A percentile compares a stretch with the other conserved stretches of the same genome.
Conservation (phyloP, 2,113 vertebrate genomes). For the Galeopterus variegatus region DNA sequence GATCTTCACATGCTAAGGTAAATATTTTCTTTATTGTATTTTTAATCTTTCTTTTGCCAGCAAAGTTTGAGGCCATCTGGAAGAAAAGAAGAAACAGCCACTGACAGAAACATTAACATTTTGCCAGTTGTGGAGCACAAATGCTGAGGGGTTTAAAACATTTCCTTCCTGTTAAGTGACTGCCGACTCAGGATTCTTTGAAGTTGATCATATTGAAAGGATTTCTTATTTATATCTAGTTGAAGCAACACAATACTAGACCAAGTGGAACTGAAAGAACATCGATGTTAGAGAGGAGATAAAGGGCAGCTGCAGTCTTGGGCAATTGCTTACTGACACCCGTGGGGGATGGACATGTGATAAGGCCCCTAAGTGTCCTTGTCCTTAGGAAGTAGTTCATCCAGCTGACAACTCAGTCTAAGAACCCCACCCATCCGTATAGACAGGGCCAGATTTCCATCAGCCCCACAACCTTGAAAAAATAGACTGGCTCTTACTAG, state of each 20-base stretch:
- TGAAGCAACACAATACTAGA: background rate
- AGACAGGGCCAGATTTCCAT: background rate
- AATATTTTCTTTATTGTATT: background rate
- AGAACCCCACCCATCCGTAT: background rate
- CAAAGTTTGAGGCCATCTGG: background rate
- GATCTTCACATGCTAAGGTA: background rate
- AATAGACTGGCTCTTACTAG: background rate
- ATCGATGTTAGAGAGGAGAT: background rate
- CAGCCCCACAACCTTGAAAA: background rate
- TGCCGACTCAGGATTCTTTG: background rate
- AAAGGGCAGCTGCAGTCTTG: background rate
- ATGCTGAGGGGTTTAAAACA: background rate
- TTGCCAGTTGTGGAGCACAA: background rate
- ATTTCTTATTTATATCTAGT: background rate
- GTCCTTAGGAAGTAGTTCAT: background rate
- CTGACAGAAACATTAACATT: background rate
- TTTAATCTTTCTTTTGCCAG: background rate
- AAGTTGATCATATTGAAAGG: background rate
- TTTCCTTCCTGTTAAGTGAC: background rate
- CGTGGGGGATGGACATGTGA: background rate
- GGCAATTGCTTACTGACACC: background rate
- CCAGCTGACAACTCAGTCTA: background rate
- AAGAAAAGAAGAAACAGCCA: background rate
- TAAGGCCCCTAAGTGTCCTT: background rate
- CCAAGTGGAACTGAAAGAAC: background rate